These are phyloP conservation scores for Uropetala carovei DNA, from an alignment of 2,888 invertebrate genomes.

Conservation along the genomic window DNA sequence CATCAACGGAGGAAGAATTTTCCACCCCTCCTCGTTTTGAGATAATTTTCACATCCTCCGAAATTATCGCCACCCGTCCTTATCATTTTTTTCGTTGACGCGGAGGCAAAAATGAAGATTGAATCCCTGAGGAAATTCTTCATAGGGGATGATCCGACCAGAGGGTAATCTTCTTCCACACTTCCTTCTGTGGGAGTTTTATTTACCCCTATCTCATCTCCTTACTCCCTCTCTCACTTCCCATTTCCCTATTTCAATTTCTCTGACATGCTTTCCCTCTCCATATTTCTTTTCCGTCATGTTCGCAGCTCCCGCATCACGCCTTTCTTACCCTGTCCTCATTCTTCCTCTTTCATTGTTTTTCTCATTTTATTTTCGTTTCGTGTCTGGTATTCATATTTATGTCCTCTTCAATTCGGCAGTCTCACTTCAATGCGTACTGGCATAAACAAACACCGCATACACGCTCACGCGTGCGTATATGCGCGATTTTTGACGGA, in stretches of 20 bases:
- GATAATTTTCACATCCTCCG: slow-evolving; percentile 30
- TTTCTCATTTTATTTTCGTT: neutral
- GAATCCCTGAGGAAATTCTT: slow-evolving; percentile 22
- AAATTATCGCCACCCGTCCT: neutral
- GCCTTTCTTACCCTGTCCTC: neutral
- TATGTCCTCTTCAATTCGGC: too few relatives aligned
- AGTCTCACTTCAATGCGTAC: too few relatives aligned
- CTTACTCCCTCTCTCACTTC: neutral
- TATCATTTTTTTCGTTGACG: neutral
- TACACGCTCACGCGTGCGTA: too few relatives aligned
- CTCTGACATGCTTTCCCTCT: neutral
- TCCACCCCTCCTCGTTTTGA: neutral
- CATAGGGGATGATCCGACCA: slow-evolving; percentile 25
- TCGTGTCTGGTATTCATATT: too few relatives aligned
- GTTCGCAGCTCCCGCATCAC: neutral
- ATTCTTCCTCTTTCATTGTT: neutral
- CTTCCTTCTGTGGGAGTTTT: neutral
- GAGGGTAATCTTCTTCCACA: slow-evolving; percentile 18
- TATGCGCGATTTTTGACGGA: too few relatives aligned
- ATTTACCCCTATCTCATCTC: neutral
- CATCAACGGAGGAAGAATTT: slow-evolving; percentile 3
- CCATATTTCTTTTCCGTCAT: neutral
- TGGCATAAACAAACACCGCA: too few relatives aligned
- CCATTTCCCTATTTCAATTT: neutral
- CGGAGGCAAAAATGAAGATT: neutral